A percentile compares a stretch with the other conserved stretches of the same genome.
Conservation (phyloP, 2,888 invertebrate species). For the Aproaerema taeniolella region DNA sequence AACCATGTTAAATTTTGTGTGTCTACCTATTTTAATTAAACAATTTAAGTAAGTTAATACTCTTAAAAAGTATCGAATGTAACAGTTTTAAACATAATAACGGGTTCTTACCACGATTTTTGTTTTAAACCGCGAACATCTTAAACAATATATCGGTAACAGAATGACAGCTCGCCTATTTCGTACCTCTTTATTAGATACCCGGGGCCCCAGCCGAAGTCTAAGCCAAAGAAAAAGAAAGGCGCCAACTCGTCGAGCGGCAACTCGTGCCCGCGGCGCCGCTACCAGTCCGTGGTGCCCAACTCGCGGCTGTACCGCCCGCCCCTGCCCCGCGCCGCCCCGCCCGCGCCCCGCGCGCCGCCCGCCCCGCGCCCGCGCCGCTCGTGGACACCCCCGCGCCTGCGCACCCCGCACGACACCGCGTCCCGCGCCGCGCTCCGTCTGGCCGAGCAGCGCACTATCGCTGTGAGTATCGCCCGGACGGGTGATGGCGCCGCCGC, state of each 20-base stretch:
- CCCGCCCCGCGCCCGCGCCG: conserved; percentile 27
- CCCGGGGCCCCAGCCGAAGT: neutral
- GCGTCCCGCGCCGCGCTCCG: conserved; percentile 32
- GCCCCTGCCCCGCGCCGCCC: conserved; percentile 29
- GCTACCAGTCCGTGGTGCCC: conserved; percentile 35
- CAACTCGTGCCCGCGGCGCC: conserved; percentile 20
- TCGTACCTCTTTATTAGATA: neutral
- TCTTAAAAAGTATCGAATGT: too few species aligned
- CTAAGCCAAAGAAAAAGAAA: neutral
- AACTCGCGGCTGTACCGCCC: conserved; percentile 58
- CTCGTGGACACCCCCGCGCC: conserved; percentile 30
- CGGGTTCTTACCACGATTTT: too few species aligned
- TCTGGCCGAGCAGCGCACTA: conserved; percentile 14
- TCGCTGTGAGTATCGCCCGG: conserved; percentile 10
- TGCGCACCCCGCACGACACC: conserved; percentile 22
- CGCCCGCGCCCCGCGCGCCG: conserved; percentile 26
- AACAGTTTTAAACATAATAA: too few species aligned
- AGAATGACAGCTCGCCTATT: too few species aligned
- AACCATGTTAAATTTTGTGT: too few species aligned
- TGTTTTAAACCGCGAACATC: too few species aligned
- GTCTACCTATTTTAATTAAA: too few species aligned
- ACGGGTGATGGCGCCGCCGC: conserved; percentile 5
- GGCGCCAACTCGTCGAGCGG: conserved; percentile 14
- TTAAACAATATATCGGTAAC: neutral
- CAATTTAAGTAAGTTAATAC: too few species aligned